Conservation (phyloP, 2,113 vertebrate genomes). For the Serinus canaria region DNA sequence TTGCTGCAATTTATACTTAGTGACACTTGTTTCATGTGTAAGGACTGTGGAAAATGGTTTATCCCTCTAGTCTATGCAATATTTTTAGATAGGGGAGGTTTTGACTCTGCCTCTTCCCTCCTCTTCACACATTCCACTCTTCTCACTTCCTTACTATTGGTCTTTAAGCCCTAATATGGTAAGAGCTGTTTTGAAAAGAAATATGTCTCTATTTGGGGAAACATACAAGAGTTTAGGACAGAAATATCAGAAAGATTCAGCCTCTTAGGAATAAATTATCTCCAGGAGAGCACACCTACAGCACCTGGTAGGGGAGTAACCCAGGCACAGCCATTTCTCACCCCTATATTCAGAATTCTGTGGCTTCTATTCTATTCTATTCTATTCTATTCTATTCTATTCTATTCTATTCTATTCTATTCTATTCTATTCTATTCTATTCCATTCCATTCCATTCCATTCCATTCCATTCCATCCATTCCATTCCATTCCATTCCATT, state of each 20-base stretch:
- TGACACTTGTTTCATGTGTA: neutral
- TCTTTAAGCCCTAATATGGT: neutral
- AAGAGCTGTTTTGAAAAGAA: neutral
- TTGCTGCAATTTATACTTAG: neutral
- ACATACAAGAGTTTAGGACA: neutral
- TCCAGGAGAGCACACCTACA: too few species aligned
- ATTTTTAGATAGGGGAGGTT: neutral
- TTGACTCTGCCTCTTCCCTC: neutral
- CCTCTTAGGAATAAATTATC: neutral
- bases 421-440: too few species aligned
- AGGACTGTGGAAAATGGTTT: neutral
- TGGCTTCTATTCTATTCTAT: neutral
- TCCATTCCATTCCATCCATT: too few species aligned
- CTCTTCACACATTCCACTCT: fast-evolving
- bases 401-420: too few species aligned
- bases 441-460: too few species aligned
- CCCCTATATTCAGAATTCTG: neutral
- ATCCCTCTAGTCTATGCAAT: neutral
- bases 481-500: too few species aligned
- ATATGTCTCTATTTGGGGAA: fast-evolving
- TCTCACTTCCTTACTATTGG: fast-evolving
- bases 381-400: too few species aligned
- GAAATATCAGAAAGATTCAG: neutral
- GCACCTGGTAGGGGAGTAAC: too few species aligned
- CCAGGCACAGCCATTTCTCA: neutral